Conservation (phyloP, 1,140 invertebrate genomes). For the Andrena cerasifolii region DNA sequence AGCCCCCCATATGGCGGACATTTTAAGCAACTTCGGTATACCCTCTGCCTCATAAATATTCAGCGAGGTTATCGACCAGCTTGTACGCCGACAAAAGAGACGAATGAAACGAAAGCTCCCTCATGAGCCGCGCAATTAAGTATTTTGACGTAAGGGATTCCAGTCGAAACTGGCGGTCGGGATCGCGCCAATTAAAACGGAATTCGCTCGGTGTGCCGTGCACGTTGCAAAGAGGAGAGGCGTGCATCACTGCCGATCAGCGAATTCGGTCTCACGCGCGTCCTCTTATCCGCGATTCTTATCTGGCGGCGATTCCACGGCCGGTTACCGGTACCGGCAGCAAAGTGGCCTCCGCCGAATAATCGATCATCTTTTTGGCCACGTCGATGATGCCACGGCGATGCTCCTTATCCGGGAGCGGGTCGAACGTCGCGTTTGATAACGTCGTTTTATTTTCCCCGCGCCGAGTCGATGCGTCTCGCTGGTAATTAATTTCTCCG, state of each 20-base stretch:
- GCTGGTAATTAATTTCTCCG: slow-evolving; percentile 44
- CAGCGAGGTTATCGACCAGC: background rate
- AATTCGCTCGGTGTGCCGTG: slow-evolving; percentile 39
- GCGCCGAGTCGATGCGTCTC: slow-evolving; percentile 25
- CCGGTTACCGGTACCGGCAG: slow-evolving; percentile 28
- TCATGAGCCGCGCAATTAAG: slow-evolving; percentile 45
- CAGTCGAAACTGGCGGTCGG: slow-evolving; percentile 42
- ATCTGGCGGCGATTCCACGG: slow-evolving; percentile 30
- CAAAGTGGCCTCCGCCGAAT: slow-evolving; percentile 36
- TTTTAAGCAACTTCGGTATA: background rate
- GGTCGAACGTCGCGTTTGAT: slow-evolving; percentile 36
- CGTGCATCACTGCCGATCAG: slow-evolving; percentile 15
- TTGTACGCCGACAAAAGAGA: background rate
- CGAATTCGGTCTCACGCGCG: slow-evolving; percentile 38
- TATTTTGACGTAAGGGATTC: slow-evolving; percentile 61
- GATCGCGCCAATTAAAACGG: slow-evolving; percentile 62
- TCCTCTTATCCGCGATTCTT: slow-evolving; percentile 45
- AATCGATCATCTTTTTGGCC: slow-evolving; percentile 48
- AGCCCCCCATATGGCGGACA: too few relatives aligned
- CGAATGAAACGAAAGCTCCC: background rate
- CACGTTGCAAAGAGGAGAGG: background rate
- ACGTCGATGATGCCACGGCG: background rate
- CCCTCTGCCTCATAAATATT: background rate
- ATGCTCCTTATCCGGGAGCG: slow-evolving; percentile 28
- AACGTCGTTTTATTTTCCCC: slow-evolving; percentile 45